Conservation (phyloP, 2,888 invertebrate species). For the Dysmachus trigonus region DNA sequence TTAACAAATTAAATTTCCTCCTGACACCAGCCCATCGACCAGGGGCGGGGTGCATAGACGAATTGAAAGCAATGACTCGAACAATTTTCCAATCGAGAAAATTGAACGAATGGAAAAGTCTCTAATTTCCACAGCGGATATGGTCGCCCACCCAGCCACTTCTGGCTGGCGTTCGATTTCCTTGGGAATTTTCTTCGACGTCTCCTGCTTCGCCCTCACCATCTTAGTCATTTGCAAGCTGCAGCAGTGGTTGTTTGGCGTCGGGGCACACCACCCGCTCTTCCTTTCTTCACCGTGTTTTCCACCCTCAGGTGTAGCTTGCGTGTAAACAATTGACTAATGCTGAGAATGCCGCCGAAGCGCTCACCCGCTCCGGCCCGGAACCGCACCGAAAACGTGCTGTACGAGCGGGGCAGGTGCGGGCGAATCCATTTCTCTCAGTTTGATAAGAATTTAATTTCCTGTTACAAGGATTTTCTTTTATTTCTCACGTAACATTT, state of each 20-base stretch:
- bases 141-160: constrained; percentile 12
- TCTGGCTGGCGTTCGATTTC: neutral
- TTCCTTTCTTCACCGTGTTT: too few relatives aligned
- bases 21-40: neutral
- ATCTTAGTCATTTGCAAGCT: constrained; percentile 5
- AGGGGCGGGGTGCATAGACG: neutral
- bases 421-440: constrained; percentile 44
- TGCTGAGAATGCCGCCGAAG: neutral
- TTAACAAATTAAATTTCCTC: constrained; percentile 40
- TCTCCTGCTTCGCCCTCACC: neutral
- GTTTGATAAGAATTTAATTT: constrained; percentile 51
- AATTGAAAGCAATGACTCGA: constrained; percentile 38
- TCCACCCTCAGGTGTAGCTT: constrained; percentile 20
- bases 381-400: constrained; percentile 12
- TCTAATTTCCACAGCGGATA: constrained; percentile 35
- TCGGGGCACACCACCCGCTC: neutral
- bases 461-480: constrained; percentile 49
- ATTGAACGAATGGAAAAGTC: constrained; percentile 37
- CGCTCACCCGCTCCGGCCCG: neutral
- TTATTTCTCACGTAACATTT: constrained; percentile 43
- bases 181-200: neutral
- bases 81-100: constrained; percentile 40
- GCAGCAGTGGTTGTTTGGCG: neutral
- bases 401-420: neutral
- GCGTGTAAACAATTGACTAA: constrained; percentile 47